Conservation (phyloP, 2,888 invertebrate species). For the Chrysotoxum bicinctum region DNA sequence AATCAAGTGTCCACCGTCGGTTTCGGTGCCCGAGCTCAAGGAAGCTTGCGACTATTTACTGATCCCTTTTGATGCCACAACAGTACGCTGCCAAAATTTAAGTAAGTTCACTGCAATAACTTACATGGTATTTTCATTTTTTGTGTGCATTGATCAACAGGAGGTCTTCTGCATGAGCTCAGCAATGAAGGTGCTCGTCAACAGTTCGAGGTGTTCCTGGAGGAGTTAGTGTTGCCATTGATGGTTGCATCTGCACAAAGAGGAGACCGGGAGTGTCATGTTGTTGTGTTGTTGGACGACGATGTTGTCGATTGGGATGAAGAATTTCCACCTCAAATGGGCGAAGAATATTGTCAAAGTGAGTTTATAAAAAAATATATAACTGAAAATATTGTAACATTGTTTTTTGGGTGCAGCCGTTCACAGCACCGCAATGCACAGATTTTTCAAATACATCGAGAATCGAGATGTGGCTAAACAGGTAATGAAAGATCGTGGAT, state of each 20-base stretch:
- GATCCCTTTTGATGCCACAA: constrained; percentile 98
- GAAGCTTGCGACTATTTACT: constrained; percentile 99
- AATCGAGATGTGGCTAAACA: constrained; percentile 99
- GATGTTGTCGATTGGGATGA: constrained; percentile 99
- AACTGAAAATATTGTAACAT: background rate
- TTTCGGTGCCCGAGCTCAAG: constrained; percentile 96
- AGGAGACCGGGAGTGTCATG: constrained; percentile 98
- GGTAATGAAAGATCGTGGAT: constrained; percentile 98
- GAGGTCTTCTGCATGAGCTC: constrained; percentile 97
- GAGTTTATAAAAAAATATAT: constrained; percentile 76
- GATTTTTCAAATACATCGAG: constrained; percentile 99
- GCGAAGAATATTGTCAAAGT: constrained; percentile 99
- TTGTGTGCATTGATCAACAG: constrained; percentile 79
- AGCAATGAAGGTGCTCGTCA: constrained; percentile 99
- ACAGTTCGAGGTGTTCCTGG: constrained; percentile 98
- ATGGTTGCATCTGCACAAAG: constrained; percentile 97
- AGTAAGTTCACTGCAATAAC: constrained; percentile 84
- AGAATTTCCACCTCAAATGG: constrained; percentile 99
- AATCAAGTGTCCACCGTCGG: constrained; percentile 96
- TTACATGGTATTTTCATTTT: constrained; percentile 9
- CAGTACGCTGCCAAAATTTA: constrained; percentile 97
- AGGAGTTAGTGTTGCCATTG: constrained; percentile 95
- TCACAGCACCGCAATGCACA: constrained; percentile 96
- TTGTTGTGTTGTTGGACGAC: constrained; percentile 97
- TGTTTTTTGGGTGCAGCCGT: constrained; percentile 85